Base-by-base conservation (phyloP, 2,113 vertebrate genomes). In the Tragelaphus imberbis region DNA sequence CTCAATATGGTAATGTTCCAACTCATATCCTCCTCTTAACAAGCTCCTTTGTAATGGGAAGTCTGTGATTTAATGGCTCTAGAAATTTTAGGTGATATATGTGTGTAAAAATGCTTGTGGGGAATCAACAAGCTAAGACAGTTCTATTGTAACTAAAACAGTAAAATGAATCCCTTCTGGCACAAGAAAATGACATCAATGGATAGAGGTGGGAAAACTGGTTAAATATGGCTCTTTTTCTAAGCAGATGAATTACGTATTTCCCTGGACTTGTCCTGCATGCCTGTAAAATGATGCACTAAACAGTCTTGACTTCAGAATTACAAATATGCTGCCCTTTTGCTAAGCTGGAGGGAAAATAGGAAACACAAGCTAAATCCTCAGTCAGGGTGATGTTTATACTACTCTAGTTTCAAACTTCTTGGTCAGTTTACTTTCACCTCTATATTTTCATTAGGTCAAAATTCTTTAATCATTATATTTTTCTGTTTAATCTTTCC, bases 41-140 rank as follows among this genome's bases (percentile, higher is more conserved):
- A 91, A 94, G 88, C 49, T 80, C 40, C 13, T 91, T 80, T 90
- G 58, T 95, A 95, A 96, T 90, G 49, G 63, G 30, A 94, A 96
- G 30, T 88, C 47, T 86, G 68, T 94, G 91, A 91, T 79, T 86
- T 97, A 96, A 87, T 65, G 28, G 56, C n/a, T 91, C 5, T 61
- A 63, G 56, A 84, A 88, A 92, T 80, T 56, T 30, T 93, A 94
- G 56, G 63, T 94, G 92, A 97, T 95, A 82, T 6, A 82, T 36
- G 19, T 44, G 7, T 65, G 1, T 79, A 96, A 96, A 88, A 96
- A 86, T 94, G 80, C 27, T 86, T 77, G 47, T 75, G 82, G 56
- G 49, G 44, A 75, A 86, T 44, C 36, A 88, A 94, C 92, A 97
- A 93, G 91, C 89, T 91, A 94, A 56, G 58, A 94, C 79, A 84